phyloP scores from a whole-genome alignment of 2,888 invertebrate species.

The Sycophila texana region DNA sequence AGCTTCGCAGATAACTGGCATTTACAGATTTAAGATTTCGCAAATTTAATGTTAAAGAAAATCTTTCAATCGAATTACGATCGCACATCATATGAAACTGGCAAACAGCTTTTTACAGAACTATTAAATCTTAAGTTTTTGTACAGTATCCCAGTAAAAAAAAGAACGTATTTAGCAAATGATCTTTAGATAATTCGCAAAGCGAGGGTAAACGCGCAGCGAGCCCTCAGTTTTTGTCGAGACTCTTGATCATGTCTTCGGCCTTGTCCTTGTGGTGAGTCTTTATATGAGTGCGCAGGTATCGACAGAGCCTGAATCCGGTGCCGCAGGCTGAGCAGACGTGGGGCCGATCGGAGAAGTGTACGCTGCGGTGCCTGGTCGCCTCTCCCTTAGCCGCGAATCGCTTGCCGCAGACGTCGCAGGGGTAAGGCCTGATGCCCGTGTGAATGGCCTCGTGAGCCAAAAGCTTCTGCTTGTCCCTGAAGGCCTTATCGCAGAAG shows the following conservation, averaged over 20 bases:
- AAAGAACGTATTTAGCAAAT: too few species aligned
- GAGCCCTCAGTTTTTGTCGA: neutral
- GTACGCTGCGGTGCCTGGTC: constrained; percentile 77
- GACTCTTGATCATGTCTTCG: neutral
- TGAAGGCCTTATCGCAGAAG: constrained; percentile 53
- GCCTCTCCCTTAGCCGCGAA: constrained; percentile 77
- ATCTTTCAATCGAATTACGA: too few species aligned
- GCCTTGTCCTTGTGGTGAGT: constrained; percentile 69
- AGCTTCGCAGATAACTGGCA: too few species aligned
- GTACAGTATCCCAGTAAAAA: too few species aligned
- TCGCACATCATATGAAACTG: too few species aligned
- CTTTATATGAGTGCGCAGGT: constrained; percentile 77
- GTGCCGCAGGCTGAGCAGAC: constrained; percentile 75
- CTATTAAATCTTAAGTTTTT: too few species aligned
- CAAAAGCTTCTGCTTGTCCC: constrained; percentile 44
- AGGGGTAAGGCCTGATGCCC: constrained; percentile 73
- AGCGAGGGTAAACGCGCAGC: too few species aligned
- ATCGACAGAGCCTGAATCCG: constrained; percentile 78
- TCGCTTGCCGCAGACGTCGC: constrained; percentile 76
- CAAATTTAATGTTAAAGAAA: too few species aligned
- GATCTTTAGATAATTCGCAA: too few species aligned
- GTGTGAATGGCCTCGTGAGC: constrained; percentile 71
- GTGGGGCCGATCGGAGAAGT: constrained; percentile 76
- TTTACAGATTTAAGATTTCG: too few species aligned
- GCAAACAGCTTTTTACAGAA: too few species aligned